These are phyloP conservation scores for Sesamia inferens DNA, from an alignment of 2,888 invertebrate genomes.

Conservation along the genomic window DNA sequence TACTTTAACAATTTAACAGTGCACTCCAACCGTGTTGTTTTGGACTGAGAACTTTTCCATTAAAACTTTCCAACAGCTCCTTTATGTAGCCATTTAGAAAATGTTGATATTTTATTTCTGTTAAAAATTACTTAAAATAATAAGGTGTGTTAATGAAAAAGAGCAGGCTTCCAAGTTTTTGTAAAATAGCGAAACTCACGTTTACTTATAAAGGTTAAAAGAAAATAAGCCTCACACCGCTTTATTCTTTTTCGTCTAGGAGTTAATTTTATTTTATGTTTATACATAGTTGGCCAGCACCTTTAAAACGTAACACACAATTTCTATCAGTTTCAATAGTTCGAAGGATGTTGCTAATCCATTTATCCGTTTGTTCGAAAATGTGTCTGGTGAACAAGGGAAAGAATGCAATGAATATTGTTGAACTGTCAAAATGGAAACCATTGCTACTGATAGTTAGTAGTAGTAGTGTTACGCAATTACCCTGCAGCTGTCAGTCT, in stretches of 20 bases:
- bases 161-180: slow-evolving; percentile 7
- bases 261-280: background rate
- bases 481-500: background rate
- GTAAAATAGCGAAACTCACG: background rate
- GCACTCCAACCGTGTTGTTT: slow-evolving; percentile 76
- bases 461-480: too few relatives aligned
- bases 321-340: too few relatives aligned
- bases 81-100: slow-evolving; percentile 60
- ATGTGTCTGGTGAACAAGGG: too few relatives aligned
- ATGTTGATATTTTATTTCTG: slow-evolving; percentile 48
- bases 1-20: slow-evolving; percentile 77
- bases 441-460: too few relatives aligned
- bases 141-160: slow-evolving; percentile 20
- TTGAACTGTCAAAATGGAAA: too few relatives aligned
- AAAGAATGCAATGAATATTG: too few relatives aligned
- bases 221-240: background rate
- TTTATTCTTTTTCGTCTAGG: background rate
- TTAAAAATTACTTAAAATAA: slow-evolving; percentile 46
- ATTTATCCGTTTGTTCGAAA: too few relatives aligned
- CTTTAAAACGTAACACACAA: too few relatives aligned
- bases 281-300: background rate
- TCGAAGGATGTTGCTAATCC: too few relatives aligned
- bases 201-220: background rate
- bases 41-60: slow-evolving; percentile 82
- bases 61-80: slow-evolving; percentile 72